Evolutionary conservation across 1,140 invertebrate genomes (phyloP).

Genomic region (Bathynomus jamesi): DNA sequence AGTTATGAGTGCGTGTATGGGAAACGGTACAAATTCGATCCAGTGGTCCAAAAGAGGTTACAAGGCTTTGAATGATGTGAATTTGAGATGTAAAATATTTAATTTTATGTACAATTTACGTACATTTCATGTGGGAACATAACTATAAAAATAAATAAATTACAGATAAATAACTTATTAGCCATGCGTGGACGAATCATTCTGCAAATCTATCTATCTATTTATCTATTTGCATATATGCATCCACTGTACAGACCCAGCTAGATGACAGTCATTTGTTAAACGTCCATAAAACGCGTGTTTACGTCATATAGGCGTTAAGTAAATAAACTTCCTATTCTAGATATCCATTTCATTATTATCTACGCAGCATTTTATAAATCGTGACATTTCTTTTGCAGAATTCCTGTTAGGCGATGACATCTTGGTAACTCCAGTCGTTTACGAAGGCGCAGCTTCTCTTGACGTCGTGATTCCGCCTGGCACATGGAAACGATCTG

Average conservation of each 20-base stretch:
- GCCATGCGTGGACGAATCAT: no score
- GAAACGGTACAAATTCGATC: neutral
- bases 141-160: no score
- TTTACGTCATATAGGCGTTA: neutral
- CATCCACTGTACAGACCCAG: no score
- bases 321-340: neutral
- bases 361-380: neutral
- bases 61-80: neutral
- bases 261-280: no score
- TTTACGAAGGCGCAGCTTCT: conserved; percentile 54
- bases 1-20: neutral
- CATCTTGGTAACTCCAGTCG: conserved; percentile 75
- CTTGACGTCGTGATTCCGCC: conserved; percentile 69
- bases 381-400: conserved; percentile 43
- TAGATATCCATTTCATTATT: neutral
- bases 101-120: neutral
- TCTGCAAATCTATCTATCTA: neutral
- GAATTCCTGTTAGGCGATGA: conserved; percentile 75
- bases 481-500: conserved; percentile 53
- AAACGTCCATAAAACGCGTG: neutral
- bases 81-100: neutral
- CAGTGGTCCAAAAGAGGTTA: neutral
- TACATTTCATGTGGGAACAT: no score
- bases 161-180: no score
- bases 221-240: neutral